Base-by-base conservation (phyloP, 2,888 invertebrate species). In the Drosophila kuntzei region DNA sequence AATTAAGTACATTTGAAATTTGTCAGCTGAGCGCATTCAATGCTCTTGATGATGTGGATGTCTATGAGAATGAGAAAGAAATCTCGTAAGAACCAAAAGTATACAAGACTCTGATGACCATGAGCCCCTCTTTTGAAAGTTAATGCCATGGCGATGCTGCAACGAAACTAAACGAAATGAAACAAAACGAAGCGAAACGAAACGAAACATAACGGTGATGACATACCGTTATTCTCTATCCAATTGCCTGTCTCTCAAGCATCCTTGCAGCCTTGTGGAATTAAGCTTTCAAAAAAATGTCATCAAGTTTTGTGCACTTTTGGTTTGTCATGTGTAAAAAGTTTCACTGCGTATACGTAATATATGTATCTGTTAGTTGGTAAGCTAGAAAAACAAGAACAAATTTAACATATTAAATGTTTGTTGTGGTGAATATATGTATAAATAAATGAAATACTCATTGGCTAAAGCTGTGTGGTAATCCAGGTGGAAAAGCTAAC, bases 101-200 rank as follows among this genome's bases (percentile, higher is more conserved):
- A 78, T 79, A 79, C 90, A 81, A 84, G 82, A 64, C 68, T 80
- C 66, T 76, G 82, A 73, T 80, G 80, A 89, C 81, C 68, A 79
- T 82, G 90, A 90, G 90, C 90, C 90, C 90, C 90, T 53, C 66
- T 82, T 87, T 82, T 88, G 90, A 82, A 84, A 86, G 90, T 61
- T 82, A 76, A 74, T 76, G 76, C 64, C 70, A 71, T 32, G 63
- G 70, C 71, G 39, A 71, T 67, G 67, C 59, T 63, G 47, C 55
- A 43, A 55, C 44, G 44, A 27, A 44, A 46, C 14, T n/a, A 20
- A 43, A 20, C 14, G 6, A 41, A 41, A 22, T 7, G n/a, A 51
- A 16, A 36, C 12, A 14, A 20, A 43, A 20, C 14, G 6, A 41
- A 41, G 14, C 11, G n/a, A 51, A 16, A 36, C 12, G 20, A 20